Evolutionary conservation across 2,113 vertebrate genomes (phyloP).

Genomic region (Pollachius pollachius): DNA sequence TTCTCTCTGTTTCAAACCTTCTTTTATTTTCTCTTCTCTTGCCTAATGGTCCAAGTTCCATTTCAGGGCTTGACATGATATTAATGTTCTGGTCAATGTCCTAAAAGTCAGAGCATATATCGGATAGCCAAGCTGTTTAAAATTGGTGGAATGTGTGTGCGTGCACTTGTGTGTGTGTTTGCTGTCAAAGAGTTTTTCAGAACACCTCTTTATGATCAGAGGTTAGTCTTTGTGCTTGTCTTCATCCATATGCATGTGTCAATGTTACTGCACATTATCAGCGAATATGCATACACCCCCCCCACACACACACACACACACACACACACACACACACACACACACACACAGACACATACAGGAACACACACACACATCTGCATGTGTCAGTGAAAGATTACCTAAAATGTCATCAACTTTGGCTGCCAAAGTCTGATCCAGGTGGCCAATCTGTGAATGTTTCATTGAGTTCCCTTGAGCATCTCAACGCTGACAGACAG

Average conservation of each 20-base stretch:
- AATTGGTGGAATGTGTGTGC: neutral
- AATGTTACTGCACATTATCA: too few species aligned
- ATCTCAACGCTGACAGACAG: slow-evolving; percentile 12
- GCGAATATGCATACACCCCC: too few species aligned
- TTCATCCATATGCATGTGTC: too few species aligned
- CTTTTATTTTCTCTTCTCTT: too few species aligned
- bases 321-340: neutral
- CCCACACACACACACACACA: neutral
- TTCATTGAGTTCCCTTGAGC: slow-evolving; percentile 3
- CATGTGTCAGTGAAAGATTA: slow-evolving; percentile 48
- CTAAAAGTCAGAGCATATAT: too few species aligned
- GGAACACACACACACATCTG: neutral
- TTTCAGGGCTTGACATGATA: too few species aligned
- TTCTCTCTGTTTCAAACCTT: too few species aligned
- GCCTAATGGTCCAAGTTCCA: too few species aligned
- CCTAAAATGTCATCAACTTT: slow-evolving; percentile 41
- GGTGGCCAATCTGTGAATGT: slow-evolving; percentile 53
- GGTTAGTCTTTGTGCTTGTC: too few species aligned
- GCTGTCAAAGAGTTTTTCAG: slow-evolving; percentile 10
- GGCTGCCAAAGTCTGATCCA: slow-evolving; percentile 46
- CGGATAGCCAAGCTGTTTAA: slow-evolving; percentile 18
- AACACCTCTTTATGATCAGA: neutral
- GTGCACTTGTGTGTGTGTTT: slow-evolving; percentile 8
- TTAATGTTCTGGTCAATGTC: too few species aligned
- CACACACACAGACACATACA: neutral